Evolutionary conservation across 2,797 vertebrate genomes (phyloP), one percentile per base, ranked within the genome.

Genomic region (Austrolebias charrua): DNA sequence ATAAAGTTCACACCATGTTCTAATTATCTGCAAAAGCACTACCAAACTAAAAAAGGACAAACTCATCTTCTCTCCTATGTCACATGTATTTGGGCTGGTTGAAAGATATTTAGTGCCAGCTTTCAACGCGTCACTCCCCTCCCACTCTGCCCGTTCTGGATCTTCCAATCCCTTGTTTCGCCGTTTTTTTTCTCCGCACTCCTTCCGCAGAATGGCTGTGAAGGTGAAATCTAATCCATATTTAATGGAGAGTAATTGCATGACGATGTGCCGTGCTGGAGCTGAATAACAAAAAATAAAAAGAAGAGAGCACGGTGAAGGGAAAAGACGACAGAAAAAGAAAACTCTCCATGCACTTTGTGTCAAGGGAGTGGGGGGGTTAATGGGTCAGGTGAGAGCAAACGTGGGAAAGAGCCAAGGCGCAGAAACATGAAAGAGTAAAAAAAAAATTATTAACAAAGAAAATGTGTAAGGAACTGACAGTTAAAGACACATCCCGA

Each of bases 191-290:
- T 33, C 57, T 64, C 53, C 43, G 44, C 52, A 63, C 52, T 71
- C 56, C 45, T 64, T 69, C 75, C 55, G 64, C 58, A 69, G 70
- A 60, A 72, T 18, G 45, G 73, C 83, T 81, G 81, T 78, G 85
- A 89, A 86, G 85, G 84, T 88, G 87, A 87, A 90, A 86, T 81
- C 76, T 63, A 88, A 90, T 88, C 72, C 61, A 80, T 83, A 85
- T 90, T 90, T 85, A 88, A 90, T 83, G 70, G 65, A 65, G 72
- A 81, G 78, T 88, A 88, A 87, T 85, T 87, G 81, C 82, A 81
- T 78, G 69, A 86, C 80, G 77, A 86, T 71, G 79, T 82, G 75
- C 66, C 33, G 16, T 71, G 79, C 63, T 82, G 77, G 65, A 80
- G 79, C 70, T 40, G 55, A 55, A 58, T 42, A 38, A 60, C 45